These are phyloP conservation scores for Radopholus similis DNA, from an alignment of 1,140 invertebrate species.

Conservation along the genomic window DNA sequence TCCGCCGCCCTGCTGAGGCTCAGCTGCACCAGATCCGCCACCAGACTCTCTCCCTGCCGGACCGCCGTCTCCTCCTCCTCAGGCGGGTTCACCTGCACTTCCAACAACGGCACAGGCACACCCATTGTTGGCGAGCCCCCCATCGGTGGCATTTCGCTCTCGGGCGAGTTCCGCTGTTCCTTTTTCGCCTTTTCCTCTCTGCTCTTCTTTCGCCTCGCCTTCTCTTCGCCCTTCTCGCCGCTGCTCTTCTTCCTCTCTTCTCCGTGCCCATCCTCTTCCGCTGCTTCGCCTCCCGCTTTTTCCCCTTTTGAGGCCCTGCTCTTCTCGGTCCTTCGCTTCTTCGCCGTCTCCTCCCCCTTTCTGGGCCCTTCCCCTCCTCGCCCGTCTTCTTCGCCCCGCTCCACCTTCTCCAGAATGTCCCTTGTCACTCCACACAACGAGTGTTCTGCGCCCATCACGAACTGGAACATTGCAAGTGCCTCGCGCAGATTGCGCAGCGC, in stretches of 20 bases:
- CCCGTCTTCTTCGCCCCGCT: not conserved
- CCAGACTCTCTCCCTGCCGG: not conserved
- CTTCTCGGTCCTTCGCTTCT: not conserved
- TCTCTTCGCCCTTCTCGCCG: not conserved
- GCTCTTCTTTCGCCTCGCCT: slow-evolving; percentile 7
- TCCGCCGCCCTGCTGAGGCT: not conserved
- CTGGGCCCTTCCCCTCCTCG: not conserved
- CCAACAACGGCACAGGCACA: no score
- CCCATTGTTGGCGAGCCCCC: no score
- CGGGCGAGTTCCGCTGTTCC: not conserved
- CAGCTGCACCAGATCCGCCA: not conserved
- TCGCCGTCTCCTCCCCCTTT: not conserved
- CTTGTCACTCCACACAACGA: slow-evolving; percentile 1
- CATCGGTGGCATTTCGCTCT: no score
- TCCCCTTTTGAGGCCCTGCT: not conserved
- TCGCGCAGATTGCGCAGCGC: slow-evolving; percentile 2
- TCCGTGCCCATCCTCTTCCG: not conserved
- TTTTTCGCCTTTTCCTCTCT: slow-evolving; percentile 11
- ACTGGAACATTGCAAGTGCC: slow-evolving; percentile 6
- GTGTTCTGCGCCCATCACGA: slow-evolving; percentile 13
- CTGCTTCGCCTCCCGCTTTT: not conserved
- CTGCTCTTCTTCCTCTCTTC: slow-evolving; percentile 2
- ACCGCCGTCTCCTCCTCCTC: not conserved
- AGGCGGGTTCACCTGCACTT: not conserved
- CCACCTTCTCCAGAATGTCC: slow-evolving; percentile 4